These are phyloP conservation scores for Daktulosphaira vitifoliae DNA, from an alignment of 1,140 invertebrate species.

Conservation along the genomic window DNA sequence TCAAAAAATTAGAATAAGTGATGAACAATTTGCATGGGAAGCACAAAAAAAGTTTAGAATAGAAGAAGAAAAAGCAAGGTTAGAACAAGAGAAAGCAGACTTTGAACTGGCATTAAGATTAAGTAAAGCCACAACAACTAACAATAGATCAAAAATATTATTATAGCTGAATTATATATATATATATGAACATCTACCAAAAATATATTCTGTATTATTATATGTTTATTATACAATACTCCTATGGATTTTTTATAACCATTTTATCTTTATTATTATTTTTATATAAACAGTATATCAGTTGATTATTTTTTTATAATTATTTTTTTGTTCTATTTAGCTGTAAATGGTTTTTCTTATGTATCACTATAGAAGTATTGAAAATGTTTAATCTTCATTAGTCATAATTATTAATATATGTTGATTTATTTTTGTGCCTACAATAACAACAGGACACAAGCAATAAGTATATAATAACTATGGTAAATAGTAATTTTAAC, in stretches of 20 bases:
- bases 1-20: slow-evolving; percentile 37
- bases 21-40: slow-evolving; percentile 44
- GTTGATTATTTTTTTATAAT: too few species aligned
- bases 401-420: too few species aligned
- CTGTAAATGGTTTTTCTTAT: too few species aligned
- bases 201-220: slow-evolving; percentile 28
- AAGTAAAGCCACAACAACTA: slow-evolving; percentile 35
- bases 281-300: neutral
- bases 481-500: too few species aligned
- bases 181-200: slow-evolving; percentile 16
- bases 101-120: slow-evolving; percentile 44
- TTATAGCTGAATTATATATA: neutral
- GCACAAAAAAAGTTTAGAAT: slow-evolving; percentile 43
- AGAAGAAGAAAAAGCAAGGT: slow-evolving; percentile 39
- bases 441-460: too few species aligned
- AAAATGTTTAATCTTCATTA: too few species aligned
- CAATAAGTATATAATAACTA: too few species aligned
- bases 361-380: too few species aligned
- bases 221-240: slow-evolving; percentile 22
- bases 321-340: too few species aligned
- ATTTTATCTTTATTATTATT: slow-evolving; percentile 23
- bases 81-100: slow-evolving; percentile 43
- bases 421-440: too few species aligned
- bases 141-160: slow-evolving; percentile 25
- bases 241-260: slow-evolving; percentile 1